These are phyloP conservation scores for Taxidea taxus DNA, from an alignment of 2,113 vertebrate species.

Conservation along the genomic window DNA sequence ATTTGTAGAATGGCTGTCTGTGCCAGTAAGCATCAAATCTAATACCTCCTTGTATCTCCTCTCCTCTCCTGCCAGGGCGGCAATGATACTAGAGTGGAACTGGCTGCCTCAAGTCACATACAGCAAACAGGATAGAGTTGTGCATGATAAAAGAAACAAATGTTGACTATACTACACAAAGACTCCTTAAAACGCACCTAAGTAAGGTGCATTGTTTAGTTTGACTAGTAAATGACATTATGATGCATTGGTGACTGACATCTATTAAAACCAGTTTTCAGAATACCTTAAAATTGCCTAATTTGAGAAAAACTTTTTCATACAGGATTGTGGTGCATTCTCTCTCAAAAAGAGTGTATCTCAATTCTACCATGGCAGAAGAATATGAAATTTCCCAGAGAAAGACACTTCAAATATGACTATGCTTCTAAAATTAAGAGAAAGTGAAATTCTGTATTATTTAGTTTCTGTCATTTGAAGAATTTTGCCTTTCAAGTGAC, in stretches of 20 bases:
- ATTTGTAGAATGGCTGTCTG: background rate
- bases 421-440: background rate
- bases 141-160: background rate
- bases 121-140: background rate
- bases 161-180: background rate
- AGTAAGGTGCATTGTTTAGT: background rate
- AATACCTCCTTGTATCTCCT: background rate
- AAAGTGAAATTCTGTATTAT: background rate
- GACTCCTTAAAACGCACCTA: background rate
- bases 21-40: background rate
- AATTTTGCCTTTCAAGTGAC: background rate
- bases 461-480: background rate
- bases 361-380: background rate
- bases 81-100: background rate
- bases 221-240: background rate
- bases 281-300: background rate
- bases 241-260: background rate
- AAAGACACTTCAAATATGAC: background rate
- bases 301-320: background rate
- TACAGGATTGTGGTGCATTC: background rate
- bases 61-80: background rate
- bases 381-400: background rate
- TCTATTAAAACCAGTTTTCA: background rate
- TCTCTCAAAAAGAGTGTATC: background rate
- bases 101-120: background rate